Conservation (phyloP, 2,888 invertebrate genomes). For the Yponomeuta malinellus region DNA sequence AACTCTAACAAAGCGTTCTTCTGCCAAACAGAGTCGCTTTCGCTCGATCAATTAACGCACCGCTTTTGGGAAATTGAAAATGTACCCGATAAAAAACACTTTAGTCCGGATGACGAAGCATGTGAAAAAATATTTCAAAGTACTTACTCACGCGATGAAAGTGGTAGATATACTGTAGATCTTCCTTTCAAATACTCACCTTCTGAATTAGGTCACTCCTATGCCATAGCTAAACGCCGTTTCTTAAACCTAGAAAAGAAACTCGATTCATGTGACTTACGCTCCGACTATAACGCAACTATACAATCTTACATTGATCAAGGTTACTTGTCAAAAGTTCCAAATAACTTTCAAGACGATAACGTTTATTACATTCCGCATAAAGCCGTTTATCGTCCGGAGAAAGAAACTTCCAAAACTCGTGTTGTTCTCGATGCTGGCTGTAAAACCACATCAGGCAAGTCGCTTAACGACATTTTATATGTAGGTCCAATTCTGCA, state of each 20-base stretch:
- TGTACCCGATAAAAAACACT: constrained; percentile 2
- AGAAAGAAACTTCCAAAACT: constrained; percentile 11
- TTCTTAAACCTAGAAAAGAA: constrained; percentile 10
- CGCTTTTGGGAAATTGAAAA: constrained; percentile 10
- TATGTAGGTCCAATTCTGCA: constrained; percentile 13
- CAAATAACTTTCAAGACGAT: not conserved
- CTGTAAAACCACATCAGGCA: constrained; percentile 9
- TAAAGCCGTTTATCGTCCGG: constrained; percentile 8
- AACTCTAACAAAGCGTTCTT: not conserved
- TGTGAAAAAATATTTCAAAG: not conserved
- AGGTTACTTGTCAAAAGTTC: not conserved
- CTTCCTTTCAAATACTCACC: constrained; percentile 9
- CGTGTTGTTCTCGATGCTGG: constrained; percentile 13
- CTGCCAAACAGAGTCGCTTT: not conserved
- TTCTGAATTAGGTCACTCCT: not conserved
- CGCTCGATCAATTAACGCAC: constrained; percentile 2
- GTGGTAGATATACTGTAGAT: not conserved
- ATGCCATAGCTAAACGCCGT: not conserved
- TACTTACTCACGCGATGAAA: not conserved
- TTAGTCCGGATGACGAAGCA: constrained; percentile 8
- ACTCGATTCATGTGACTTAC: not conserved
- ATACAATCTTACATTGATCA: not conserved
- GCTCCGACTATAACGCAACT: constrained; percentile 3
- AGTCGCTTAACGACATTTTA: constrained; percentile 13
- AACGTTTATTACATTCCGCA: constrained; percentile 12